phyloP scores from a whole-genome alignment of 2,888 invertebrate genomes.

The Autographa pulchrina region DNA sequence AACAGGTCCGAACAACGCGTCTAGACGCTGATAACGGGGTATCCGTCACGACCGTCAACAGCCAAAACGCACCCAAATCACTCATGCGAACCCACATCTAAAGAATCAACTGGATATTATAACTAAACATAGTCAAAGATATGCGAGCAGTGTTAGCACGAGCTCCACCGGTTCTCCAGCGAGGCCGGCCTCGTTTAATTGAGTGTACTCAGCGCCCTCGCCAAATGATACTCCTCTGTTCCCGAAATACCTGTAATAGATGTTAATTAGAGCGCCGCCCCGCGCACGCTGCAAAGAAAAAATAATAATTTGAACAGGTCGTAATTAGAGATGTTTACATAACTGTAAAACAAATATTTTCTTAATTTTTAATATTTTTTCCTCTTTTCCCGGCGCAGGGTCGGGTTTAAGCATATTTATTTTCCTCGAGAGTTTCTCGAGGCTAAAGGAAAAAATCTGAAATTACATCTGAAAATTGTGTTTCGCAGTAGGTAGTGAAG shows the following conservation, averaged over 20 bases:
- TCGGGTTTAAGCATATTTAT: conserved; percentile 89
- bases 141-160: conserved; percentile 45
- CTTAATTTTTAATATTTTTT: conserved; percentile 87
- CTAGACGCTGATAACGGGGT: conserved; percentile 51
- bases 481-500: conserved; percentile 51
- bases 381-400: conserved; percentile 77
- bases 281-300: conserved; percentile 81
- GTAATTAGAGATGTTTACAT: conserved; percentile 89
- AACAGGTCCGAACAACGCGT: conserved; percentile 56
- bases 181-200: conserved; percentile 80
- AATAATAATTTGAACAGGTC: conserved; percentile 88
- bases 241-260: conserved; percentile 88
- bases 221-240: conserved; percentile 87
- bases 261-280: conserved; percentile 86
- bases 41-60: conserved; percentile 20
- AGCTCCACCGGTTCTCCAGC: conserved; percentile 37
- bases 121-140: conserved; percentile 6
- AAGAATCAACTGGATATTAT: conserved; percentile 8
- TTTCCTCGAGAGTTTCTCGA: conserved; percentile 79
- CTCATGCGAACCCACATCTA: not conserved
- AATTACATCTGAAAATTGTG: conserved; percentile 82
- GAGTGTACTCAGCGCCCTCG: conserved; percentile 88
- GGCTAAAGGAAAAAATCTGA: conserved; percentile 78
- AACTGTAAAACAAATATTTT: conserved; percentile 89
- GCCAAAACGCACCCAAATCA: conserved; percentile 12